A percentile compares a stretch with the other conserved stretches of the same genome.
phyloP scores from a whole-genome alignment of 2,113 vertebrate genomes.

The Dolichallabes microphthalmus region DNA sequence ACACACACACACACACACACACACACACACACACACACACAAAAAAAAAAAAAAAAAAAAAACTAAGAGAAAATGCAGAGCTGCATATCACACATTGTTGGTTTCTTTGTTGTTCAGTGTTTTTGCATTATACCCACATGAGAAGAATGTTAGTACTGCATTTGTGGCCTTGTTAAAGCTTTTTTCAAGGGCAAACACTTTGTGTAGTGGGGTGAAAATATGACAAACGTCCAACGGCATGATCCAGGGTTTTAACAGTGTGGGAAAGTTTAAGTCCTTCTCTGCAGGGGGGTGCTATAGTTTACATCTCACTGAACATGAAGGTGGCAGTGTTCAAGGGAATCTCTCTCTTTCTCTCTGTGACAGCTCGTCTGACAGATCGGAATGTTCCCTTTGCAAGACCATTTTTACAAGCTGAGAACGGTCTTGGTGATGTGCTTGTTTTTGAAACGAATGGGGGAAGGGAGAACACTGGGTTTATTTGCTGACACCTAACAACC shows the following conservation, averaged over 20 bases:
- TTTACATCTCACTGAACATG: constrained; percentile 60
- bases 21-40: neutral
- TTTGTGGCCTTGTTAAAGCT: constrained; percentile 34
- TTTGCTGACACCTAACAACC: constrained; percentile 56
- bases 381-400: constrained; percentile 68
- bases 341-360: constrained; percentile 66
- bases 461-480: constrained; percentile 58
- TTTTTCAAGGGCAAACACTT: constrained; percentile 20
- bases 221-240: constrained; percentile 42
- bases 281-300: constrained; percentile 59
- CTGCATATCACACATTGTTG: neutral
- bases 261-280: constrained; percentile 67
- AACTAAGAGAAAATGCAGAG: too few species aligned
- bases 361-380: constrained; percentile 69
- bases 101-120: constrained; percentile 25
- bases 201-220: constrained; percentile 40
- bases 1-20: neutral
- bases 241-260: constrained; percentile 51
- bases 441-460: constrained; percentile 16
- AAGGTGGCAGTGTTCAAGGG: constrained; percentile 65
- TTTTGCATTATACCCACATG: constrained; percentile 12
- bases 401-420: constrained; percentile 63
- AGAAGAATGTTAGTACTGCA: constrained; percentile 25
- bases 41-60: too few species aligned
- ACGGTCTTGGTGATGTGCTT: constrained; percentile 24